These are phyloP conservation scores for Zelostemma sp. DNA, from an alignment of 1,140 invertebrate genomes.

Conservation along the genomic window DNA sequence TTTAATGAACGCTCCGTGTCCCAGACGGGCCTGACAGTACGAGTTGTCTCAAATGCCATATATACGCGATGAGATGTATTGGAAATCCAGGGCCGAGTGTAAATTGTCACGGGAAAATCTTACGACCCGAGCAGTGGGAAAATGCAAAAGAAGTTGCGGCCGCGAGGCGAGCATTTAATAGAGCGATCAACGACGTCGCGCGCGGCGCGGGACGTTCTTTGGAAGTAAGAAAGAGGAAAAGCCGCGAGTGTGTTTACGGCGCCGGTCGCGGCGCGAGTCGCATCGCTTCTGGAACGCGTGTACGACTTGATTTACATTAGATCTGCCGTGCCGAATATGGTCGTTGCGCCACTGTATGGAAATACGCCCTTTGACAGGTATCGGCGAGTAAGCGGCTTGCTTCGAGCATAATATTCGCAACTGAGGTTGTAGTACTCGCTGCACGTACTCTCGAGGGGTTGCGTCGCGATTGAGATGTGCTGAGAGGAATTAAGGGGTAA, in stretches of 20 bases:
- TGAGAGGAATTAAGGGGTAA: conserved; percentile 51
- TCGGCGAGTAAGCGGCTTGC: conserved; percentile 42
- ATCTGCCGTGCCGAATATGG: conserved; percentile 42
- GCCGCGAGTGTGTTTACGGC: conserved; percentile 28
- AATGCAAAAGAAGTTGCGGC: not conserved
- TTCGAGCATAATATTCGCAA: conserved; percentile 39
- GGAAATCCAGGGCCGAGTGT: conserved; percentile 50
- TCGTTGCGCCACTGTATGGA: conserved; percentile 46
- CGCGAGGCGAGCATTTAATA: conserved; percentile 20
- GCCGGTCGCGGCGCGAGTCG: conserved; percentile 37
- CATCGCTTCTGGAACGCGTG: conserved; percentile 37
- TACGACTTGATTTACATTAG: conserved; percentile 51
- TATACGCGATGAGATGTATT: no score
- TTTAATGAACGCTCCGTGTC: conserved; percentile 64
- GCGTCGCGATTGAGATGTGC: conserved; percentile 52
- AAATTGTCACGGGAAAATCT: conserved; percentile 55
- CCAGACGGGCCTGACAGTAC: conserved; percentile 51
- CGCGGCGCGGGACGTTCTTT: not conserved
- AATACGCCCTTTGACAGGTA: conserved; percentile 51
- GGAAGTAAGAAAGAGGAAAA: conserved; percentile 36
- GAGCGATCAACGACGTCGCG: conserved; percentile 36
- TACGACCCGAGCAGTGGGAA: no score
- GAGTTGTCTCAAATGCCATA: conserved; percentile 42
- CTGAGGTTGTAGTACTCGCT: no score
- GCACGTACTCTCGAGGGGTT: no score